A percentile compares a stretch with the other conserved stretches of the same genome.
phyloP scores from a whole-genome alignment of 1,140 invertebrate species.

The Drosophila auraria region DNA sequence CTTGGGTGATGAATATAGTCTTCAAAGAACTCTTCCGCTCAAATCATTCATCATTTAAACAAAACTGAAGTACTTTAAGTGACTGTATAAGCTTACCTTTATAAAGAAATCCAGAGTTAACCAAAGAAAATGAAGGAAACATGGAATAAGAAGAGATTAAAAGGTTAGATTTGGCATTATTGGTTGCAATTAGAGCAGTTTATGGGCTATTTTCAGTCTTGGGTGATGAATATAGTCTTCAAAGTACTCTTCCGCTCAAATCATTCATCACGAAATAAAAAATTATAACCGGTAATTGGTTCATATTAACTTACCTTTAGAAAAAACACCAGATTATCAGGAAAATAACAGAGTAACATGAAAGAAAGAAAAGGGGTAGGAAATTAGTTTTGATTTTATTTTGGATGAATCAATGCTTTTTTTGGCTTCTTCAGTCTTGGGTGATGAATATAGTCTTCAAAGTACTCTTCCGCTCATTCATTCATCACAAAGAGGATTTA shows the following conservation, averaged over 20 bases:
- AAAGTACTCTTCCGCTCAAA: conserved; percentile 76
- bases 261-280: conserved; percentile 57
- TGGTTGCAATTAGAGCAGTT: not conserved
- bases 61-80: not conserved
- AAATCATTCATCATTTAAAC: conserved; percentile 63
- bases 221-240: conserved; percentile 85
- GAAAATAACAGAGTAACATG: conserved; percentile 8
- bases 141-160: conserved; percentile 43
- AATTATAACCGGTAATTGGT: not conserved
- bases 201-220: conserved; percentile 56
- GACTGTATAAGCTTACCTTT: conserved; percentile 42
- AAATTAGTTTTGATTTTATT: conserved; percentile 10
- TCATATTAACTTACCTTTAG: conserved; percentile 27
- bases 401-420: not conserved
- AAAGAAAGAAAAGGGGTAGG: conserved; percentile 4
- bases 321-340: not conserved
- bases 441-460: conserved; percentile 84
- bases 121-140: not conserved
- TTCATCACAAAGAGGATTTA: conserved; percentile 52
- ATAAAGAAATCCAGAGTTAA: not conserved
- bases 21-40: conserved; percentile 84
- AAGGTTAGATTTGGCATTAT: conserved; percentile 26
- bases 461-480: conserved; percentile 76
- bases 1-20: conserved; percentile 85
- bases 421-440: conserved; percentile 64